Conservation (phyloP, 2,113 vertebrate genomes). For the Pristiophorus japonicus region DNA sequence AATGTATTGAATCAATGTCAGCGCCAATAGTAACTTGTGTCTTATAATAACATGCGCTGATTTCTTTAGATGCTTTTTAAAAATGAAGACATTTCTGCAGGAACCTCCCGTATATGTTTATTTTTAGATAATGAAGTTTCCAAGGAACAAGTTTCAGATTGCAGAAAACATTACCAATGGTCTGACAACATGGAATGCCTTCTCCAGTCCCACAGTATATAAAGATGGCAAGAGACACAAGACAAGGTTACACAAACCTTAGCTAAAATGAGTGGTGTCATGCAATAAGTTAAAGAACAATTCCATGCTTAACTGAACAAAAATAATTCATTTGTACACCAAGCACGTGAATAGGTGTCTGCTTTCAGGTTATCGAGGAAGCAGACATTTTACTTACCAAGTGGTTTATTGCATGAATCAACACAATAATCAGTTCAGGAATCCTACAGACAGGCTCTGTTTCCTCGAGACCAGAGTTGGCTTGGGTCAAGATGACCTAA, state of each 20-base stretch:
- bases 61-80: background rate
- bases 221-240: background rate
- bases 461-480: background rate
- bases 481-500: slow-evolving; percentile 5
- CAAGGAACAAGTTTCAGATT: background rate
- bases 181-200: background rate
- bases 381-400: background rate
- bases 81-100: background rate
- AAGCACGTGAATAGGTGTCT: background rate
- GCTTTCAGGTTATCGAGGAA: background rate
- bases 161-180: background rate
- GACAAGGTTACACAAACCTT: no score
- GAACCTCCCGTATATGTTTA: background rate
- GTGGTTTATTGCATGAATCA: background rate
- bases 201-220: background rate
- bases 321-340: slow-evolving; percentile 2
- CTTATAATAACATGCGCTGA: background rate
- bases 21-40: background rate
- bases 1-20: background rate
- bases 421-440: background rate
- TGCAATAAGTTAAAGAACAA: background rate
- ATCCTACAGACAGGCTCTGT: background rate
- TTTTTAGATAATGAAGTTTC: background rate
- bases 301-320: background rate
- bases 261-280: background rate